Base-by-base conservation (phyloP, 1,140 invertebrate species). In the Danaus plexippus region DNA sequence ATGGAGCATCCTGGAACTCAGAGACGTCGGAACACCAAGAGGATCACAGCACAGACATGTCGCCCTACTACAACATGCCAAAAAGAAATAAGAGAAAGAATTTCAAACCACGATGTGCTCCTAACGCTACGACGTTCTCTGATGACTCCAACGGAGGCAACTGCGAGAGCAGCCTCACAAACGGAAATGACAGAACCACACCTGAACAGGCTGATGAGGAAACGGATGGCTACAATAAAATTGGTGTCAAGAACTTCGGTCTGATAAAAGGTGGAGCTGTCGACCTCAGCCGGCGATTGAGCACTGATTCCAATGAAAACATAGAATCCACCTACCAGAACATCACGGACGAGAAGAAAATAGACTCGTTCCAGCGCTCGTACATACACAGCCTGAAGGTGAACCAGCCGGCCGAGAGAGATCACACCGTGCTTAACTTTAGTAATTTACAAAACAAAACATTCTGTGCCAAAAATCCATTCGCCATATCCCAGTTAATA, bases 71-170 rank as follows among this genome's bases (percentile, higher is more conserved):
- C 65, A 88, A 88, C 61, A 82, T 85, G 64, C 88, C 89, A 52
- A 90, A 90, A 75, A 83, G 90, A 56, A 92, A 92, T 76, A 92
- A 92, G 64, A 79, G 91, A 51, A 92, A 92, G 71, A 91, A 92
- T 73, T 92, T 92, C 77, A 90, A 91, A 67, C 91, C 91, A 0
- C 75, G 90, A 59, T 90, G 89, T 69, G 88, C 89, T 46, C 91
- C 91, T 45, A 87, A 88, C 53, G 70, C 81, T 6, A 75, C 89
- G 5, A 82, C 87, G 9, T 87, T 87, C 54, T 86, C 86, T 18
- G 87, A 86, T 52, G 80, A 88, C 12, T 88, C 88, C 3, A 87
- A 87, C 48, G 87, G 81, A 13, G 84, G 71, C 10, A 81, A 87
- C 55, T 79, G 86, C 59, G 80, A 88, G 46, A 70, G 62, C 41